Conservation (phyloP, 2,888 invertebrate genomes). For the Ennomos quercinarius region DNA sequence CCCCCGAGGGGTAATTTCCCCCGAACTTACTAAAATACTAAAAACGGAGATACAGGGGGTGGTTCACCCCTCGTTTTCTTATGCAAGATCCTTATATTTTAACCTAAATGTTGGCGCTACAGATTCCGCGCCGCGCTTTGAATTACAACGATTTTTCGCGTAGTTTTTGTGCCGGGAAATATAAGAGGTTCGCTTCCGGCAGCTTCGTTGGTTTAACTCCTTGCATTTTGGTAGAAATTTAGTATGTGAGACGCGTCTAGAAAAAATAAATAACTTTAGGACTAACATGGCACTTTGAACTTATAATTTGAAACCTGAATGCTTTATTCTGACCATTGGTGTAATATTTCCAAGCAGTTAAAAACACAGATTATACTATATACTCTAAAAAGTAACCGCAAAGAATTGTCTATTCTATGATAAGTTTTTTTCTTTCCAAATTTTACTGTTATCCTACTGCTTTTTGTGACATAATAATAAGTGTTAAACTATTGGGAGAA, state of each 20-base stretch:
- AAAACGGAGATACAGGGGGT: conserved; percentile 84
- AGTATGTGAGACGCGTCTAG: neutral
- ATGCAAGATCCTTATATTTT: conserved; percentile 85
- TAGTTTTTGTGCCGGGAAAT: conserved; percentile 38
- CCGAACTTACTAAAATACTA: conserved; percentile 86
- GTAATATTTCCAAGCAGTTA: too few species aligned
- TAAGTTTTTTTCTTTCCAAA: too few species aligned
- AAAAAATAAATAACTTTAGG: neutral
- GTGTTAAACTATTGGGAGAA: too few species aligned
- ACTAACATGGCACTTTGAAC: too few species aligned
- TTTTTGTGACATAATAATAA: too few species aligned
- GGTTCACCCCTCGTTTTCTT: conserved; percentile 76
- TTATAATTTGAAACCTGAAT: too few species aligned
- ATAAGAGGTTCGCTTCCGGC: conserved; percentile 25
- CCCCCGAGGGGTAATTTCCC: conserved; percentile 76
- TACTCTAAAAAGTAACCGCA: too few species aligned
- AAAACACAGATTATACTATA: too few species aligned
- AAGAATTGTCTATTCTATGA: too few species aligned
- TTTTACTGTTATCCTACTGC: too few species aligned
- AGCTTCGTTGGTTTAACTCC: conserved; percentile 15
- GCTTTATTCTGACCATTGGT: too few species aligned
- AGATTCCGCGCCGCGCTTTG: conserved; percentile 47
- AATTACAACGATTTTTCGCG: conserved; percentile 46
- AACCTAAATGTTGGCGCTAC: conserved; percentile 77
- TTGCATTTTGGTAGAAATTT: neutral